phyloP scores from a whole-genome alignment of 1,140 invertebrate species.

The Saccostrea cuccullata region DNA sequence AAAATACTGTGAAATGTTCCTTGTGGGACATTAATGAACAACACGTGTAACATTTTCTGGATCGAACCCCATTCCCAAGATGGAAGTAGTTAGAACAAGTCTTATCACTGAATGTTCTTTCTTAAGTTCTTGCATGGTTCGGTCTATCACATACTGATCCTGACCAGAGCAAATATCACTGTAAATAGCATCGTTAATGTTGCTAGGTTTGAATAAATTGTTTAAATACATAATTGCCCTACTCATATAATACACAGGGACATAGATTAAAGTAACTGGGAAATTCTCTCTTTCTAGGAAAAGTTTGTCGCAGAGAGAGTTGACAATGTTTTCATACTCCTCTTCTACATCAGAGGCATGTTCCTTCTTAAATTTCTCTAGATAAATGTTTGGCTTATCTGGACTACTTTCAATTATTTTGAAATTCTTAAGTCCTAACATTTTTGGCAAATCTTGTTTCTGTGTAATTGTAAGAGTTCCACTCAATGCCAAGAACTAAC shows the following conservation, averaged over 20 bases:
- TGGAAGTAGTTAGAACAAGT: slow-evolving; percentile 32
- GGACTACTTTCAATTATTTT: not conserved
- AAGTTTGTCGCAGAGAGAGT: not conserved
- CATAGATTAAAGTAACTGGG: not conserved
- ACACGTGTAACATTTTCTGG: slow-evolving; percentile 36
- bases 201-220: not conserved
- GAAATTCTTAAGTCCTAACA: not conserved
- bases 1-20: slow-evolving; percentile 45
- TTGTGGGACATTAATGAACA: slow-evolving; percentile 41
- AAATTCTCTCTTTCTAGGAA: not conserved
- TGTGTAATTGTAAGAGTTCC: not conserved
- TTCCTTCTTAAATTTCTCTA: not conserved
- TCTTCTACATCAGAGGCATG: not conserved
- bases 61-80: slow-evolving; percentile 44
- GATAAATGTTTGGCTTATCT: not conserved
- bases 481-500: not conserved
- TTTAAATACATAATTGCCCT: not conserved
- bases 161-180: slow-evolving; percentile 44
- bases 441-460: not conserved
- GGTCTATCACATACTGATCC: slow-evolving; percentile 38
- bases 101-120: slow-evolving; percentile 36
- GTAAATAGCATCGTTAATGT: slow-evolving; percentile 38
- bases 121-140: slow-evolving; percentile 41
- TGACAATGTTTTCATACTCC: not conserved
- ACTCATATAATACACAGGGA: slow-evolving; percentile 10